Conservation (phyloP, 2,888 invertebrate species). For the Rotaria socialis region DNA sequence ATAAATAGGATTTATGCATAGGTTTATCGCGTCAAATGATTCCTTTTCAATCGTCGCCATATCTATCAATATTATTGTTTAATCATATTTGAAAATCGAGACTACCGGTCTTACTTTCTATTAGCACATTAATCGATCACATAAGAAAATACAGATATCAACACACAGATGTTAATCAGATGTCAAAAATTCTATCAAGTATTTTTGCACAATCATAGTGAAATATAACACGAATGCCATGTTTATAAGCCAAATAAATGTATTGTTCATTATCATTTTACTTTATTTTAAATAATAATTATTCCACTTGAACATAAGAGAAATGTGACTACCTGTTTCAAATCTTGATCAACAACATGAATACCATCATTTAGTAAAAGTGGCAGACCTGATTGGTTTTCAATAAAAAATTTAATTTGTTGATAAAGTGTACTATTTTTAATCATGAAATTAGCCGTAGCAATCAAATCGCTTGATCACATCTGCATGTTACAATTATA, state of each 20-base stretch:
- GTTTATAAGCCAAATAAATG: not conserved
- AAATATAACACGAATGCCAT: not conserved
- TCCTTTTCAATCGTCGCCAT: too few species aligned
- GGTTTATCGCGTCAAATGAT: too few species aligned
- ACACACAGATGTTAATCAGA: too few species aligned
- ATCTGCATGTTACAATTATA: not conserved
- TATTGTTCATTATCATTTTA: not conserved
- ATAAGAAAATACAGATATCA: too few species aligned
- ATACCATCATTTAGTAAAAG: not conserved
- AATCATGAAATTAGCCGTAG: not conserved
- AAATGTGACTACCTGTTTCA: too few species aligned
- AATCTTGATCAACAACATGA: not conserved
- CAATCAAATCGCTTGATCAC: not conserved
- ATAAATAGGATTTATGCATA: too few species aligned
- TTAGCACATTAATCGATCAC: too few species aligned
- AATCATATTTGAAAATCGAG: too few species aligned
- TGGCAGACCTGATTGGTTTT: not conserved
- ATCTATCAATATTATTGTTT: too few species aligned
- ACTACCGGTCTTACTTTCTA: too few species aligned
- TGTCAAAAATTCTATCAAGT: not conserved
- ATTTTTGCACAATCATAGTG: not conserved
- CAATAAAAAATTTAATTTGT: conserved; percentile 18
- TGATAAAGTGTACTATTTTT: too few species aligned
- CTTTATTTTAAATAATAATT: not conserved
- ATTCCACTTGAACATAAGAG: not conserved